Percentiles rank a stretch among this genome's conserved stretches.
Evolutionary conservation across 2,113 vertebrate species (phyloP).

Genomic region (Mesembrinibis cayennensis): DNA sequence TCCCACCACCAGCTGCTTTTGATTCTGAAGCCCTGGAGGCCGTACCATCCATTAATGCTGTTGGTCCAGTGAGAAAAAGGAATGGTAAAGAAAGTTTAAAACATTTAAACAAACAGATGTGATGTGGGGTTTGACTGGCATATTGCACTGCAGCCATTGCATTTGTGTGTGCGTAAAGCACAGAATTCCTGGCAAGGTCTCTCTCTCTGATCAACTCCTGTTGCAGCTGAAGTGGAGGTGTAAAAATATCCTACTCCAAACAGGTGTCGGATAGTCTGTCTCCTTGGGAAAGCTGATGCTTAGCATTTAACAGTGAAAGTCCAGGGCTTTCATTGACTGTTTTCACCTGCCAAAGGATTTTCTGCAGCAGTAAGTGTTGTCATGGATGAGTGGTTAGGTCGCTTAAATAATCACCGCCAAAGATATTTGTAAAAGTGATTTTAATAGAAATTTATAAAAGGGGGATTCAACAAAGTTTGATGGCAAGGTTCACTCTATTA

Average conservation of each 20-base stretch:
- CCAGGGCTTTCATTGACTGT: not conserved
- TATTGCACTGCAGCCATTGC: not conserved
- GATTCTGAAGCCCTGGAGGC: slow-evolving; percentile 82
- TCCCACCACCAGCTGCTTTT: slow-evolving; percentile 88
- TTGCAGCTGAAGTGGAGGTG: not conserved
- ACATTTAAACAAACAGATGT: not conserved
- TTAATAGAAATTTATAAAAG: too few species aligned
- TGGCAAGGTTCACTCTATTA: too few species aligned
- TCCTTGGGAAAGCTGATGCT: not conserved
- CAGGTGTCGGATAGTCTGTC: not conserved
- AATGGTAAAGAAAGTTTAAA: slow-evolving; percentile 70
- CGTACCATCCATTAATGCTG: not conserved
- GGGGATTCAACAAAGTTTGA: too few species aligned
- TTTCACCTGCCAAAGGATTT: not conserved
- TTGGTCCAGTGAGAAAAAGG: slow-evolving; percentile 73
- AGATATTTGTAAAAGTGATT: too few species aligned
- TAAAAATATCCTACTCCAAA: not conserved
- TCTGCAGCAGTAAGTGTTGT: not conserved
- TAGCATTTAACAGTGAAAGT: not conserved
- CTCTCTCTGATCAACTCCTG: not conserved
- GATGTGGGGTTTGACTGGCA: not conserved
- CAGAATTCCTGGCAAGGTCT: not conserved
- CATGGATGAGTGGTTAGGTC: too few species aligned
- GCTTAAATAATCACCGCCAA: too few species aligned
- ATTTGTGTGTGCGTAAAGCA: not conserved